phyloP scores from a whole-genome alignment of 2,113 vertebrate species.

The Variabilichromis moorii region DNA sequence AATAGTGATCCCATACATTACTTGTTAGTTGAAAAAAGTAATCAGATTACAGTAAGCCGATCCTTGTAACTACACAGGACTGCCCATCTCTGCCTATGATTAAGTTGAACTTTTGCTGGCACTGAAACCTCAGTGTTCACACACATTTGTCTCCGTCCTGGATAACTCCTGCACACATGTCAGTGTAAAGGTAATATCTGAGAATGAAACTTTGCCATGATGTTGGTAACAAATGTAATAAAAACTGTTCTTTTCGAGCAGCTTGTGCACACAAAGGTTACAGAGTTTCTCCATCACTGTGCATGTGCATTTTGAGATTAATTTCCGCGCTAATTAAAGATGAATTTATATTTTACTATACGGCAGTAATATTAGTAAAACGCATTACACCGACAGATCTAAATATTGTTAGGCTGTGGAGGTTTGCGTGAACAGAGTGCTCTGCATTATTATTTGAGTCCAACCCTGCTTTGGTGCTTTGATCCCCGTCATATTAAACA shows the following conservation, averaged over 20 bases:
- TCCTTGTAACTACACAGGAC: background rate
- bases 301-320: background rate
- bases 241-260: background rate
- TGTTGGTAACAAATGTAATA: background rate
- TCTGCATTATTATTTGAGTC: background rate
- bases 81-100: background rate
- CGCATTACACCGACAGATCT: fast-evolving
- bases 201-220: background rate
- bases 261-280: background rate
- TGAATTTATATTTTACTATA: background rate
- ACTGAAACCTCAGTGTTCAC: background rate
- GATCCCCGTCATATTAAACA: background rate
- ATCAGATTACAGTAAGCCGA: background rate
- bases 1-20: background rate
- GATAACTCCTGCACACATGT: background rate
- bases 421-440: background rate
- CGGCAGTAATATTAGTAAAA: background rate
- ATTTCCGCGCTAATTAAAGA: fast-evolving
- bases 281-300: fast-evolving
- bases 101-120: background rate
- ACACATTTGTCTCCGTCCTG: background rate
- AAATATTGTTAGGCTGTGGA: background rate
- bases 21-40: fast-evolving
- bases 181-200: background rate
- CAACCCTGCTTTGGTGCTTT: background rate